Conservation (phyloP, 2,113 vertebrate genomes). For the Orycteropus afer region DNA sequence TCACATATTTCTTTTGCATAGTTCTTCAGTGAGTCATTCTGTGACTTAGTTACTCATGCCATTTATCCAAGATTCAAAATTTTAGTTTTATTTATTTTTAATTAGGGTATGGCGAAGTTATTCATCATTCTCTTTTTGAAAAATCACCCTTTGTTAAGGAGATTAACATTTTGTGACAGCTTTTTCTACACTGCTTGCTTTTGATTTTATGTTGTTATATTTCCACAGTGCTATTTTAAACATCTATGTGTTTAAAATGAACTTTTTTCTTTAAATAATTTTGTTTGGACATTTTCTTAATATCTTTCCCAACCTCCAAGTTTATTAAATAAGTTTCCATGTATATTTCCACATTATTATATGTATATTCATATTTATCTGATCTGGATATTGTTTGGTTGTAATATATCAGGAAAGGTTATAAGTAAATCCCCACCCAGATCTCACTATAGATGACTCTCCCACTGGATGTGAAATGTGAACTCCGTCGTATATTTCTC, state of each 20-base stretch:
- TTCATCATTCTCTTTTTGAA: background rate
- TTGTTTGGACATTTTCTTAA: background rate
- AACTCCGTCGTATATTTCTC: background rate
- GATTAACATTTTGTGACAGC: background rate
- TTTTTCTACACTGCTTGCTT: background rate
- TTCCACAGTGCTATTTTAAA: background rate
- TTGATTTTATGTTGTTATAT: background rate
- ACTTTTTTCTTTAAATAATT: background rate
- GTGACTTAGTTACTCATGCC: background rate
- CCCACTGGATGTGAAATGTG: background rate
- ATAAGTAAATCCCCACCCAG: background rate
- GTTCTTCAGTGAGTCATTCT: background rate
- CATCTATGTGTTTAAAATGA: background rate
- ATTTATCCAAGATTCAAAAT: background rate
- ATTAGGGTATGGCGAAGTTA: background rate
- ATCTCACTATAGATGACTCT: background rate
- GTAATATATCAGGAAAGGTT: background rate
- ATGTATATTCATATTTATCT: background rate
- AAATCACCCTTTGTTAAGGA: background rate
- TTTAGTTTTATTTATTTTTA: background rate
- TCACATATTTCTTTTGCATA: background rate
- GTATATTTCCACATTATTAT: background rate
- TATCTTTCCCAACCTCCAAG: background rate
- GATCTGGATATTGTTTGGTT: background rate
- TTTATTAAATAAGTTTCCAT: background rate